Conservation (phyloP, 1,140 invertebrate genomes). For the Adoxophyes honmai region DNA sequence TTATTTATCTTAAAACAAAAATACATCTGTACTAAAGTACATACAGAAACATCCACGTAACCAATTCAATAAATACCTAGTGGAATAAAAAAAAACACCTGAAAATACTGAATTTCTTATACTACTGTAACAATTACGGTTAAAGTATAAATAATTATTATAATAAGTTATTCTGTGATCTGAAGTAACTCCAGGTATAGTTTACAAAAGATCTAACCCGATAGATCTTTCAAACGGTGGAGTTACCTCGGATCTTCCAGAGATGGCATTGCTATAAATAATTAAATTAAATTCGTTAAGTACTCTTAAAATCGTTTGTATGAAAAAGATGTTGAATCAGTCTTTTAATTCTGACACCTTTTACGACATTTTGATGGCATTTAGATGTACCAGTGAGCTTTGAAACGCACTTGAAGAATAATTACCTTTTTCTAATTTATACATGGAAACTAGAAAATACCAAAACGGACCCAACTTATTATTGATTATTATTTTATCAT, state of each 20-base stretch:
- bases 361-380: constrained; percentile 3
- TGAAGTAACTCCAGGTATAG: background rate
- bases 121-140: background rate
- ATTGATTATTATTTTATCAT: too few species aligned
- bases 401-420: too few species aligned
- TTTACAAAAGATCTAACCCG: constrained; percentile 2
- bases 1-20: constrained; percentile 5
- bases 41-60: constrained; percentile 2
- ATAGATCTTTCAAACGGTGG: constrained; percentile 10
- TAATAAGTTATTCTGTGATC: background rate
- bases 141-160: constrained; percentile 6
- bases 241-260: background rate
- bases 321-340: constrained; percentile 1
- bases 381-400: background rate
- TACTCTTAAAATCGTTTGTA: constrained; percentile 5
- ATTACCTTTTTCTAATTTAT: too few species aligned
- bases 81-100: background rate
- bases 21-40: constrained; percentile 12
- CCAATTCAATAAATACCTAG: constrained; percentile 3
- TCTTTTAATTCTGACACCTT: constrained; percentile 4
- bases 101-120: constrained; percentile 5
- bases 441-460: too few species aligned
- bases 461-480: too few species aligned
- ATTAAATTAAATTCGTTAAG: constrained; percentile 9
- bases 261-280: constrained; percentile 10